These are phyloP conservation scores for Platypus cylindrus DNA, from an alignment of 2,888 invertebrate species.

Conservation along the genomic window DNA sequence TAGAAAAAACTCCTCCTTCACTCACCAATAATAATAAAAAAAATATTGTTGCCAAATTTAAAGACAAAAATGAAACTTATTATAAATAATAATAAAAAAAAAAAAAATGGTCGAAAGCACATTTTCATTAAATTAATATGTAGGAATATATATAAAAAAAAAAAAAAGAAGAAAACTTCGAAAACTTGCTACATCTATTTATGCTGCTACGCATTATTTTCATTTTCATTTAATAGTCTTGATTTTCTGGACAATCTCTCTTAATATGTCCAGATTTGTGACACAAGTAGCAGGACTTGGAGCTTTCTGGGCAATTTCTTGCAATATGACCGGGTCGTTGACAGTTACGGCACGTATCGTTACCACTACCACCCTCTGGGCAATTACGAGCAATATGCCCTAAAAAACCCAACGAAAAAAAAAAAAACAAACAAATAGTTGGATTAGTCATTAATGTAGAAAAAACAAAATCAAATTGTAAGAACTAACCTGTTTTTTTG, in stretches of 20 bases:
- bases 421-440: neutral
- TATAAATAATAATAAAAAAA: no score
- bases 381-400: constrained; percentile 75
- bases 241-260: constrained; percentile 75
- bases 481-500: constrained; percentile 69
- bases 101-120: no score
- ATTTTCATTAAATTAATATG: no score
- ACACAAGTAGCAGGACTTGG: constrained; percentile 86
- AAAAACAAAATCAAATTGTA: neutral
- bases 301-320: constrained; percentile 70
- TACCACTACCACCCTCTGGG: constrained; percentile 48
- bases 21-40: no score
- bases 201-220: no score
- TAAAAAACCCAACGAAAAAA: constrained; percentile 1
- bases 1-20: no score
- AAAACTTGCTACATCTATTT: no score
- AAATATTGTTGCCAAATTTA: no score
- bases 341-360: constrained; percentile 84
- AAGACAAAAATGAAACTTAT: no score
- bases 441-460: neutral
- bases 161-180: no score
- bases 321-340: constrained; percentile 88
- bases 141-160: no score
- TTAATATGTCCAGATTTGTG: constrained; percentile 84
- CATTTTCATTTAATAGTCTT: no score